Base-by-base conservation (phyloP, 1,140 invertebrate genomes). In the Drosophila navojoa region DNA sequence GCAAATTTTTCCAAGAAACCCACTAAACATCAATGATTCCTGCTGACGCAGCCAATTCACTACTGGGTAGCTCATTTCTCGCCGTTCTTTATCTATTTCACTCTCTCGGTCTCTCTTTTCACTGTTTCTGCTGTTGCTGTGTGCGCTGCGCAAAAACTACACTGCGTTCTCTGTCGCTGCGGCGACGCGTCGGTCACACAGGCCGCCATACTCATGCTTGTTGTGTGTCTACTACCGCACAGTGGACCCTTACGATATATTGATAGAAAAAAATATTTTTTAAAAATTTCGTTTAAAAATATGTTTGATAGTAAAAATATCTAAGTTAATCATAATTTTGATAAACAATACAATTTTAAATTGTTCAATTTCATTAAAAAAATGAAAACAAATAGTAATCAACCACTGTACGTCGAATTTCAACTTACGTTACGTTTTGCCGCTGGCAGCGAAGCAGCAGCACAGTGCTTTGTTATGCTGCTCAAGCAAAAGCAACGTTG, bases 141-240 rank as follows among this genome's bases (percentile, higher is more conserved):
- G 80, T 74, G 71, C 66, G 78, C 82, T 77, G 76, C 76, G 76
- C 82, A 89, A 85, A 85, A 85, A 86, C 81, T 77, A 81, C 69
- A 63, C 32, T 63, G 29, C 52, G 67, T 77, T 81, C 79, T 87
- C 60, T 64, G 82, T 60, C 81, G 60, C 64, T 45, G 27, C 55
- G 62, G 13, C 71, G 69, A 40, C 64, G 25, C 71, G 69, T 45
- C 64, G 19, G 64, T 61, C 71, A 57, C 22, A 32, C 6, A 54
- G 71, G 63, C 62, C 50, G 75, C 27, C 70, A 58, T 38, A 78
- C 81, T 70, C 11, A 38, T 85, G 52, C 58, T 71, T 75, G 62
- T 58, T 71, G 58, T 71, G 45, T 74, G 64, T 68, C 58, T 69
- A 49, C 35, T 62, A 13, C 7, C 32, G 49, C 32, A 73, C 71